Evolutionary conservation across 1,140 invertebrate genomes (phyloP).

Genomic region (Microvelia longipes): DNA sequence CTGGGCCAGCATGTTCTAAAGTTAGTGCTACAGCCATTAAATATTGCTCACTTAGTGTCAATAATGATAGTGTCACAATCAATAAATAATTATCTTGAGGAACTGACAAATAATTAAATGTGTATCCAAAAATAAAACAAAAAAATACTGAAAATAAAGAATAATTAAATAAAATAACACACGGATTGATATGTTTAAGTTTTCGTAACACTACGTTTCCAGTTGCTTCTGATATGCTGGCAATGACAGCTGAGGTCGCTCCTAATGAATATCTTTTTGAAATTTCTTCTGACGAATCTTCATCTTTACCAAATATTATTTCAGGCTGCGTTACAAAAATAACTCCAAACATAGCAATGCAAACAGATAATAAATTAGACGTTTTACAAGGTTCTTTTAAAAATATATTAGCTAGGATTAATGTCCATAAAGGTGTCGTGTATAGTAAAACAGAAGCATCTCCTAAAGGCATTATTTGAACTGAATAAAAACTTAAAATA

Average conservation of each 20-base stretch:
- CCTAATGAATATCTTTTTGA: neutral
- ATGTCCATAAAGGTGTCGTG: constrained; percentile 7
- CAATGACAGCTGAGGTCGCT: neutral
- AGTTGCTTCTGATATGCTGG: neutral
- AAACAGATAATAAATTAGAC: neutral
- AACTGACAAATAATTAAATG: neutral
- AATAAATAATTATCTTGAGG: neutral
- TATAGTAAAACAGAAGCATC: constrained; percentile 10
- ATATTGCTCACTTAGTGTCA: neutral
- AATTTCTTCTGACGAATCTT: neutral
- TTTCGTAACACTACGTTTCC: constrained; percentile 5
- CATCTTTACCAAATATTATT: neutral
- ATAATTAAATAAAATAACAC: constrained; percentile 1
- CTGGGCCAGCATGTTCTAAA: constrained; percentile 7
- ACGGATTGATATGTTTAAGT: neutral
- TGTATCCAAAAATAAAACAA: neutral
- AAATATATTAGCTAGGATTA: constrained; percentile 1
- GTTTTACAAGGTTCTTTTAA: neutral
- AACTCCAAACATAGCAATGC: neutral
- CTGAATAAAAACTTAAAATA: constrained; percentile 4
- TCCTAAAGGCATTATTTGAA: constrained; percentile 7
- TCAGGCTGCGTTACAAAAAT: constrained; percentile 6
- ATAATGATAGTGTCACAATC: neutral
- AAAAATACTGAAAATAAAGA: neutral
- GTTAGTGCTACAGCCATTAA: constrained; percentile 5